Percentiles rank a stretch among this genome's conserved stretches.
phyloP scores from a whole-genome alignment of 2,888 invertebrate species.

The Ischnus inquisitorius region DNA sequence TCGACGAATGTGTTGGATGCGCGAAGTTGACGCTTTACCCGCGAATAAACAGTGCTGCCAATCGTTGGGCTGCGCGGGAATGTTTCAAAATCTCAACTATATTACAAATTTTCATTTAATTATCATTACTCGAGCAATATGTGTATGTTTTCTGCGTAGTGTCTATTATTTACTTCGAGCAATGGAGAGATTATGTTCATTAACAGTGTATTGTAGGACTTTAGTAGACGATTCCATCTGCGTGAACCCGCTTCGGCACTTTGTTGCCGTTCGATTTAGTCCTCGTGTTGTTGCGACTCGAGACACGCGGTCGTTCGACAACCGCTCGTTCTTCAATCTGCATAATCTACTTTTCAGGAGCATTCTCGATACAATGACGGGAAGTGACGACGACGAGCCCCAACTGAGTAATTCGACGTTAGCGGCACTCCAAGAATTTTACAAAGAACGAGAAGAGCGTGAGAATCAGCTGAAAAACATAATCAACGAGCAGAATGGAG shows the following conservation, averaged over 20 bases:
- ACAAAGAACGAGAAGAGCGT: slow-evolving; percentile 89
- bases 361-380: slow-evolving; percentile 72
- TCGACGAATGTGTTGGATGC: neutral
- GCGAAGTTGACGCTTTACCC: slow-evolving; percentile 35
- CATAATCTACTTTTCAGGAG: no score
- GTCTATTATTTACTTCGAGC: neutral
- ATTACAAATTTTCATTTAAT: neutral
- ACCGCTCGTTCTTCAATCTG: neutral
- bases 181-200: neutral
- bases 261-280: slow-evolving; percentile 6
- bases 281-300: slow-evolving; percentile 14
- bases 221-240: neutral
- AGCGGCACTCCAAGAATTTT: slow-evolving; percentile 92
- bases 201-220: neutral
- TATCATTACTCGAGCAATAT: neutral
- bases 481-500: slow-evolving; percentile 64
- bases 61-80: slow-evolving; percentile 41
- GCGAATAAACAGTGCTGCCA: slow-evolving; percentile 43
- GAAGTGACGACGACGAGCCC: slow-evolving; percentile 87
- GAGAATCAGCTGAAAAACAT: slow-evolving; percentile 87
- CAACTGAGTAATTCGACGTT: slow-evolving; percentile 90
- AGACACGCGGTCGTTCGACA: slow-evolving; percentile 22
- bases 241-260: neutral
- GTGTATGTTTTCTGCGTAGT: neutral
- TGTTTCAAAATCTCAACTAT: neutral